Evolutionary conservation across 1,140 invertebrate genomes (phyloP).

Genomic region (Psix sp.): DNA sequence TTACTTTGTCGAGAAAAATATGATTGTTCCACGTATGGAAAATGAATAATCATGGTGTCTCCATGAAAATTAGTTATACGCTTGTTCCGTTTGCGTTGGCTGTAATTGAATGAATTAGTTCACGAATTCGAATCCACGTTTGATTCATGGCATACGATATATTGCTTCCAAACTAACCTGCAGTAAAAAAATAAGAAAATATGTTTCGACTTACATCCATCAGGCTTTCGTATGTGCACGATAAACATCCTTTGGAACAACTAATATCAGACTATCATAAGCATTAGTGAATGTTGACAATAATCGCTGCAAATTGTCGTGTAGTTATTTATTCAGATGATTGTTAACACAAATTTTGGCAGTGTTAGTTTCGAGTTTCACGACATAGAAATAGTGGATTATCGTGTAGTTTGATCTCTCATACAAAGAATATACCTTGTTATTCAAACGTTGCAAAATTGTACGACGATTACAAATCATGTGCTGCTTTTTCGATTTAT

Average conservation of each 20-base stretch:
- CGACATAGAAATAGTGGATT: constrained; percentile 11
- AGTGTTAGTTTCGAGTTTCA: constrained; percentile 29
- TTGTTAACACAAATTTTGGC: constrained; percentile 28
- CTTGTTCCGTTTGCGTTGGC: no score
- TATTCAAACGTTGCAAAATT: neutral
- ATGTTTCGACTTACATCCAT: constrained; percentile 16
- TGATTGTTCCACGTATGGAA: no score
- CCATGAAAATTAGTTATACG: no score
- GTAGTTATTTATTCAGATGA: no score
- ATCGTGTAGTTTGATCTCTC: neutral
- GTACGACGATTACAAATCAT: no score
- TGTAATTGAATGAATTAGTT: no score
- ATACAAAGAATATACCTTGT: neutral
- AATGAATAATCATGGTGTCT: no score
- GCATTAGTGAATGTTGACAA: no score
- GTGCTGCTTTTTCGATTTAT: neutral
- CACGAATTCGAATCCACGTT: no score
- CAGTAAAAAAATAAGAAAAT: constrained; percentile 46
- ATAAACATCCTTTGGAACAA: constrained; percentile 18
- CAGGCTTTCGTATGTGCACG: constrained; percentile 11
- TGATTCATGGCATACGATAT: constrained; percentile 1
- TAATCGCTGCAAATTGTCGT: no score
- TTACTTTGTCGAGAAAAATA: no score
- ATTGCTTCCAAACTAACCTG: constrained; percentile 17
- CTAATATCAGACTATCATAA: no score